Percentiles rank a stretch among this genome's conserved stretches.
These are phyloP conservation scores for Camptogramma bilineatum DNA, from an alignment of 2,888 invertebrate genomes.

Conservation along the genomic window DNA sequence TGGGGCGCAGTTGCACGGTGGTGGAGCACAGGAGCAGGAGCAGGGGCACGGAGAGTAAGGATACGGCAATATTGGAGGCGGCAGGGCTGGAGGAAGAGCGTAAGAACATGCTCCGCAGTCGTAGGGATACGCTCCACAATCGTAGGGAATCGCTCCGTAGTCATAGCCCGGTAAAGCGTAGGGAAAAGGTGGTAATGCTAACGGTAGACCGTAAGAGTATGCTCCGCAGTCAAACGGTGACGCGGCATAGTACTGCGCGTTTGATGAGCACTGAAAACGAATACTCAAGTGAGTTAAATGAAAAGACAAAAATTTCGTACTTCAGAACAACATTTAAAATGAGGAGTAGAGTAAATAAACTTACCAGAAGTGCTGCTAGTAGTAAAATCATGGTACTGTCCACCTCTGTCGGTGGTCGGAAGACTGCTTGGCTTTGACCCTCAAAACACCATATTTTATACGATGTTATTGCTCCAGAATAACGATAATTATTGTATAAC, in stretches of 20 bases:
- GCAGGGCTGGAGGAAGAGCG: conserved; percentile 16
- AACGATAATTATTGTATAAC: conserved; percentile 47
- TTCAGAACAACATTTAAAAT: conserved; percentile 14
- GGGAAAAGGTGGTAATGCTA: conserved; percentile 16
- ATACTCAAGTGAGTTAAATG: conserved; percentile 1
- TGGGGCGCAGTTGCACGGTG: conserved; percentile 11
- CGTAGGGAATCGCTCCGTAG: conserved; percentile 1
- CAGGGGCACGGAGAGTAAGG: conserved; percentile 13
- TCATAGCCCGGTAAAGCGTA: conserved; percentile 7
- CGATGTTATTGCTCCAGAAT: conserved; percentile 62
- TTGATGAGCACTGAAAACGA: conserved; percentile 59
- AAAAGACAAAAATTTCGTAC: background rate
- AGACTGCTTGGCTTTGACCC: conserved; percentile 49
- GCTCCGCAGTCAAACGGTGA: conserved; percentile 48
- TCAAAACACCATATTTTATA: conserved; percentile 61
- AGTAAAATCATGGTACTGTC: conserved; percentile 55
- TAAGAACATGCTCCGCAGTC: conserved; percentile 30
- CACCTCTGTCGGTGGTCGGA: conserved; percentile 61
- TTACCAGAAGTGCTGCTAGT: conserved; percentile 66
- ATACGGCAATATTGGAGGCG: conserved; percentile 8
- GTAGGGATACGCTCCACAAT: conserved; percentile 25
- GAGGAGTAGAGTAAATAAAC: conserved; percentile 21
- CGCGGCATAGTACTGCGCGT: conserved; percentile 66
- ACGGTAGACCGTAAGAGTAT: conserved; percentile 26
- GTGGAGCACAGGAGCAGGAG: conserved; percentile 12